Evolutionary conservation across 1,140 invertebrate species (phyloP).

Genomic region (Drosophila ambigua): DNA sequence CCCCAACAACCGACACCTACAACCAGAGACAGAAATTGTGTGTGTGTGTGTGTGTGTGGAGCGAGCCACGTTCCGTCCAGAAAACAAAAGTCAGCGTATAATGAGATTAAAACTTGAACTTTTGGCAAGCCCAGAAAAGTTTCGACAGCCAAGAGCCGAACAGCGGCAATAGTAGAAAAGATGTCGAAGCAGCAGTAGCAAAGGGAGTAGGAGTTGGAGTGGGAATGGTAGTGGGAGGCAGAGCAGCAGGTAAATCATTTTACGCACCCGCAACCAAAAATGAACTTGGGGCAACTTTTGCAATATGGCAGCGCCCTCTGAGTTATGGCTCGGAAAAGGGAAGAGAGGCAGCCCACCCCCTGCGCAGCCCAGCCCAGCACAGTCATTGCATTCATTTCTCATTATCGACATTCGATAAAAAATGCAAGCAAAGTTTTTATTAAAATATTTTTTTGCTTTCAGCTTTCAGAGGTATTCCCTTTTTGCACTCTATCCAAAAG

Average conservation of each 20-base stretch:
- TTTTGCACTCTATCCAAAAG: neutral
- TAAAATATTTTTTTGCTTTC: conserved; percentile 29
- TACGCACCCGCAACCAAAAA: conserved; percentile 77
- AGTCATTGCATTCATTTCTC: conserved; percentile 70
- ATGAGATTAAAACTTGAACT: conserved; percentile 82
- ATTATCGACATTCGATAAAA: conserved; percentile 74
- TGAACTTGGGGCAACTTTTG: conserved; percentile 75
- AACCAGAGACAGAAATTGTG: conserved; percentile 14
- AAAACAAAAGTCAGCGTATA: conserved; percentile 82
- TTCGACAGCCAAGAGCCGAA: conserved; percentile 66
- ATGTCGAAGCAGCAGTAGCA: neutral
- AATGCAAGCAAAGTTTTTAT: conserved; percentile 67
- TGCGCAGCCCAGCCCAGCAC: no score
- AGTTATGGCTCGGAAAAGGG: conserved; percentile 48
- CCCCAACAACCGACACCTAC: conserved; percentile 69
- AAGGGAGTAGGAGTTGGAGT: neutral
- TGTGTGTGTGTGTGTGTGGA: neutral
- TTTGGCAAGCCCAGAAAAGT: conserved; percentile 71
- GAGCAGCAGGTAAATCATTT: conserved; percentile 77
- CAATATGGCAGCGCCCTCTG: conserved; percentile 62
- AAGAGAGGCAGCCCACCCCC: neutral
- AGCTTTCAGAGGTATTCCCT: conserved; percentile 5
- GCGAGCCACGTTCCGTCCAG: conserved; percentile 62
- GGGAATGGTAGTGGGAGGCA: neutral
- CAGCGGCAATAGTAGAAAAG: conserved; percentile 3